phyloP scores from a whole-genome alignment of 2,888 invertebrate species.

The Timema cristinae region DNA sequence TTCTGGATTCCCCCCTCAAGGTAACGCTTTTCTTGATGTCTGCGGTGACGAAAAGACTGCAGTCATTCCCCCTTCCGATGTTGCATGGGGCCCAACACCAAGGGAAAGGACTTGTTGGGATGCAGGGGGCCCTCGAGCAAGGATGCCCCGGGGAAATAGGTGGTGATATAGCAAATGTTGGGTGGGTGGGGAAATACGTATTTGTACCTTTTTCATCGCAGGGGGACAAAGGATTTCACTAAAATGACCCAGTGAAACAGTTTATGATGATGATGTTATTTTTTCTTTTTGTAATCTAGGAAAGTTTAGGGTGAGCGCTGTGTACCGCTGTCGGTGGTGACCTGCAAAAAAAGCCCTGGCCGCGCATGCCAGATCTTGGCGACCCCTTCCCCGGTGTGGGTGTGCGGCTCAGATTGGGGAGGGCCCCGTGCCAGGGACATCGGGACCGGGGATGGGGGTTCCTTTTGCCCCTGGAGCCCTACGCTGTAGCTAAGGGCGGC shows the following conservation, averaged over 20 bases:
- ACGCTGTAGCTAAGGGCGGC: not conserved
- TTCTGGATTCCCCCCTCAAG: too few relatives aligned
- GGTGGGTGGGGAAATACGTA: not conserved
- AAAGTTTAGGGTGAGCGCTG: not conserved
- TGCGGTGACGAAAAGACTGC: conserved; percentile 11
- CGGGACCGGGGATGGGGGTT: conserved; percentile 20
- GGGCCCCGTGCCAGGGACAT: conserved; percentile 23
- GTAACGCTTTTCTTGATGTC: too few relatives aligned
- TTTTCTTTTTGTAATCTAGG: too few relatives aligned
- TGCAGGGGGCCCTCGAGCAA: conserved; percentile 17
- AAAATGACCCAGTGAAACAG: too few relatives aligned
- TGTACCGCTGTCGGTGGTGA: conserved; percentile 12
- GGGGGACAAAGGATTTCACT: not conserved
- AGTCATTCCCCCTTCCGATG: conserved; percentile 14
- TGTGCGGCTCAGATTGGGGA: conserved; percentile 12
- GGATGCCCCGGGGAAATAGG: conserved; percentile 15
- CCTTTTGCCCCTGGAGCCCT: conserved; percentile 12
- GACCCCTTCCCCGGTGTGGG: not conserved
- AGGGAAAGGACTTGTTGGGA: conserved; percentile 5
- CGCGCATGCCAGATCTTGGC: conserved; percentile 14
- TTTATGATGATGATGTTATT: not conserved
- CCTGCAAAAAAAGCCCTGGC: conserved; percentile 7
- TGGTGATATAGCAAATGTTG: not conserved
- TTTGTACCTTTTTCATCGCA: too few relatives aligned
- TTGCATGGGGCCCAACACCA: not conserved